These are phyloP conservation scores for Drosophila neonasuta DNA, from an alignment of 2,888 invertebrate genomes.

Conservation along the genomic window DNA sequence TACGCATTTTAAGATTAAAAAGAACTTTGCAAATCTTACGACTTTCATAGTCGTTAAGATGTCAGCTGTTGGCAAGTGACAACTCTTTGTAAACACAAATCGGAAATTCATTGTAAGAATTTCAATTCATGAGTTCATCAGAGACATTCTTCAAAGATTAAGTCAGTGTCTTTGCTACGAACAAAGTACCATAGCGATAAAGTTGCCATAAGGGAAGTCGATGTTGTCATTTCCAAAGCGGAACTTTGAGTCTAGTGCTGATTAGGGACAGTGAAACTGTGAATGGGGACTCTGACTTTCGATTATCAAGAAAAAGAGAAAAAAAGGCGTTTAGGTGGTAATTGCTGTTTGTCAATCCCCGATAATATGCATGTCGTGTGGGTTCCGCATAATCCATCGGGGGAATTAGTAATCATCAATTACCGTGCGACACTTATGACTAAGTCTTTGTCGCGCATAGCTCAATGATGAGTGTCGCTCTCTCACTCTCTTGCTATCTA, in stretches of 20 bases:
- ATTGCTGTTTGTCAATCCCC: constrained; percentile 28
- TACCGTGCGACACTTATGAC: constrained; percentile 67
- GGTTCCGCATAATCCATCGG: constrained; percentile 19
- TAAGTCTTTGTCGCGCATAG: constrained; percentile 54
- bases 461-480: constrained; percentile 55
- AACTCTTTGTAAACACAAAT: background rate
- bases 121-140: constrained; percentile 10
- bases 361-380: constrained; percentile 16
- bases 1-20: background rate
- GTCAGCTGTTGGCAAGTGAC: background rate
- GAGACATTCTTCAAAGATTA: constrained; percentile 4
- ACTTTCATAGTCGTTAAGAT: background rate
- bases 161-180: constrained; percentile 1
- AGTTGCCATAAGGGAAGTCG: constrained; percentile 30
- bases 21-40: background rate
- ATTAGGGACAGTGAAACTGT: background rate
- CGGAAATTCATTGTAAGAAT: constrained; percentile 3
- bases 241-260: constrained; percentile 23
- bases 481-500: background rate
- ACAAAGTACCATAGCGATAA: constrained; percentile 12
- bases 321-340: constrained; percentile 35
- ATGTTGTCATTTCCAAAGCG: constrained; percentile 28
- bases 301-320: constrained; percentile 41
- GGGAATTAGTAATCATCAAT: constrained; percentile 69
- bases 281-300: background rate